Conservation (phyloP, 1,140 invertebrate species). For the Diachasma alloeum region DNA sequence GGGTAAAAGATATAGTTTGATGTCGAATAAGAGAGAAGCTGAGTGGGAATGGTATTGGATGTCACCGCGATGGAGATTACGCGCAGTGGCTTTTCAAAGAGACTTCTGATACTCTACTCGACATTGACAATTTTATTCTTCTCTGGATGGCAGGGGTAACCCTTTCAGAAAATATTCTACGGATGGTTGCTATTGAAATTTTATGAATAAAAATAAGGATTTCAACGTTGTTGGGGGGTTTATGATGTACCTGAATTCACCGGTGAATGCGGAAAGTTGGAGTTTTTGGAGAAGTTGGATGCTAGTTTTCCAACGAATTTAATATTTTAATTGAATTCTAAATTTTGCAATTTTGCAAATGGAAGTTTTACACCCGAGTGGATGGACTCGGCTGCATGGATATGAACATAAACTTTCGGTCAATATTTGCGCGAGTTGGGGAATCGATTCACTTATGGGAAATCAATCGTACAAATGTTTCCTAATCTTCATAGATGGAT, state of each 20-base stretch:
- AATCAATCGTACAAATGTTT: no score
- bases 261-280: not conserved
- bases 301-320: no score
- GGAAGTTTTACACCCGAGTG: no score
- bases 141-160: not conserved
- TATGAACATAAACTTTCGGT: no score
- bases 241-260: not conserved
- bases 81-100: constrained; percentile 29
- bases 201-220: constrained; percentile 50
- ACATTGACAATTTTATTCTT: constrained; percentile 8
- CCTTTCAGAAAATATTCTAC: constrained; percentile 8
- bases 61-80: constrained; percentile 33
- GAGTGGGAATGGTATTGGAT: constrained; percentile 33
- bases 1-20: constrained; percentile 13
- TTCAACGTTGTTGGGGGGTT: not conserved
- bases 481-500: no score
- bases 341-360: no score
- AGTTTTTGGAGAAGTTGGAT: no score
- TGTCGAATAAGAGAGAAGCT: constrained; percentile 9
- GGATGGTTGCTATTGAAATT: constrained; percentile 12
- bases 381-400: no score
- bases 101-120: constrained; percentile 17
- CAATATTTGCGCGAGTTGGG: no score
- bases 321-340: no score
- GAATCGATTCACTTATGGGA: no score